phyloP scores from a whole-genome alignment of 1,140 invertebrate species.

The Atta cephalotes region DNA sequence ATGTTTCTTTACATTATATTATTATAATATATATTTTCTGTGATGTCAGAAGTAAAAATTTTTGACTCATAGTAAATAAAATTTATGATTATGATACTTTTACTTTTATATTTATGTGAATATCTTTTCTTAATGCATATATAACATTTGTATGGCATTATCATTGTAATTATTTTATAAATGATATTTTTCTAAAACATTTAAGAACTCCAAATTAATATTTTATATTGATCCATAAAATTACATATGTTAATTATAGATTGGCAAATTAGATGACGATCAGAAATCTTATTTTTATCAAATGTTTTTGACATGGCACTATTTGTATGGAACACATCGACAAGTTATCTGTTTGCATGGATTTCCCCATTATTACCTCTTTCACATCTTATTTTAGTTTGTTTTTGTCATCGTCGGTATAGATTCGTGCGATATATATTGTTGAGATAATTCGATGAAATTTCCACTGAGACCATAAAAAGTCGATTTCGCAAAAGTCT shows the following conservation, averaged over 20 bases:
- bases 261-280: neutral
- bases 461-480: constrained; percentile 33
- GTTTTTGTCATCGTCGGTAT: neutral
- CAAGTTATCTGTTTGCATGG: neutral
- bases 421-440: neutral
- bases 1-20: neutral
- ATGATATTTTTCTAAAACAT: neutral
- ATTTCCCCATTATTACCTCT: constrained; percentile 3
- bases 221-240: neutral
- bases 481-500: constrained; percentile 40
- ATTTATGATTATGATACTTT: neutral
- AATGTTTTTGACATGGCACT: neutral
- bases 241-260: neutral
- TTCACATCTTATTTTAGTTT: constrained; percentile 8
- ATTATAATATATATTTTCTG: neutral
- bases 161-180: neutral
- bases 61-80: neutral
- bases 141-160: neutral
- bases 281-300: neutral
- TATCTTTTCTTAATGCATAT: neutral
- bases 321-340: neutral
- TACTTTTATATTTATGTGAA: neutral
- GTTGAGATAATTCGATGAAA: constrained; percentile 4
- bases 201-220: neutral
- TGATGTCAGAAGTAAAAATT: neutral